Base-by-base conservation (phyloP, 2,888 invertebrate species). In the Andricus quercusramuli region DNA sequence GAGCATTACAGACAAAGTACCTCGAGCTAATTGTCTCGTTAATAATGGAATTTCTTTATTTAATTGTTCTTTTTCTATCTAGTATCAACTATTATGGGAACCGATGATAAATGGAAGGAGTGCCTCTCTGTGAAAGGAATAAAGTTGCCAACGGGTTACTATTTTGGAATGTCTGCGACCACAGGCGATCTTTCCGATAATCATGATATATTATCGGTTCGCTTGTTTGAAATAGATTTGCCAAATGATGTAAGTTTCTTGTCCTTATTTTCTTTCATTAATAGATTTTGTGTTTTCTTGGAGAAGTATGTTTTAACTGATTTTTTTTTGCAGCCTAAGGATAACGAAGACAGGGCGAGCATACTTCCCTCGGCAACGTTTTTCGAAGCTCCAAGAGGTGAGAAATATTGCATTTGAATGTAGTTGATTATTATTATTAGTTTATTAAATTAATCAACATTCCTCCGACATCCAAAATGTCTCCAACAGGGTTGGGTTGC, bases 101-200 rank as follows among this genome's bases (percentile, higher is more conserved):
- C 97, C 89, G 97, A 97, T 92, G 97, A 97, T 88, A 96, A 96
- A 1, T 99, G 99, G 99, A 97, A 97, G 89, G 96, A 97, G 89
- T 99, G 99, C 90, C 96, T 99, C 88, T 94, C 95, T 79, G 98
- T 98, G 0, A 95, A 96, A 87, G 98, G 98, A 70, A 97, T 99
- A 0, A 95, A 96, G 82, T 94, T 99, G 15, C 99, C 99, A 0
- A 98, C 99, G 0, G 98, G 98, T 0, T 99, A 99, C 93, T 98
- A 95, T 93, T 96, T 99, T 92, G 99, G 99, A 2, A 94, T 98
- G 6, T 96, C 98, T 0, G 98, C 99, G 0, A 98, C 98, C 1
- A 99, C 99, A 0, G 99, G 99, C 2, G 99, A 99, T 92, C 94
- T 99, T 67, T 96, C 97, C 83, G 99, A 99, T 94, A 98, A 97